Conservation (phyloP, 2,113 vertebrate genomes). For the Zosterops lateralis region DNA sequence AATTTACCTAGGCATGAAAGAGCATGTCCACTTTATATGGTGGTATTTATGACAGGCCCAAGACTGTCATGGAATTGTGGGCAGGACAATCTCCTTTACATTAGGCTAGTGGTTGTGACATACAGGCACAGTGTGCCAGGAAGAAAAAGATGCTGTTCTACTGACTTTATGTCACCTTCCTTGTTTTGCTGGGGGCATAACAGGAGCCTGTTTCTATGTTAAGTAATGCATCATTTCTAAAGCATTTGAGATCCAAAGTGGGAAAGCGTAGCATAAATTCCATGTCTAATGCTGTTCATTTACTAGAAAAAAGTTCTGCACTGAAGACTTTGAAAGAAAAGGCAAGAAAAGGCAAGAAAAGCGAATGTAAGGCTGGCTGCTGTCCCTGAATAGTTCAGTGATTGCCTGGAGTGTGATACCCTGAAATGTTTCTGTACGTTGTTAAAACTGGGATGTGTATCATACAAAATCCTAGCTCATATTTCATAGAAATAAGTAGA, state of each 20-base stretch:
- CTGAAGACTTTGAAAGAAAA: background rate
- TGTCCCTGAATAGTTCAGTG: background rate
- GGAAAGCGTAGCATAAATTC: background rate
- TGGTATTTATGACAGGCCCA: background rate
- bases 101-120: background rate
- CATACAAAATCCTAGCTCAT: background rate
- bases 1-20: background rate
- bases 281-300: background rate
- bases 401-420: background rate
- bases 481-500: background rate
- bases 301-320: background rate
- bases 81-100: background rate
- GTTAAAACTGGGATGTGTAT: background rate
- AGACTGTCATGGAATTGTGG: background rate
- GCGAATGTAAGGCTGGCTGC: background rate
- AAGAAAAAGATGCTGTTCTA: background rate
- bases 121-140: background rate
- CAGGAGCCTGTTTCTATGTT: background rate
- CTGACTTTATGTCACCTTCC: background rate
- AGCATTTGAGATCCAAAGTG: background rate
- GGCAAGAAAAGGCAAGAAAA: background rate
- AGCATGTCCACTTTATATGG: background rate
- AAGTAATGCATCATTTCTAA: background rate
- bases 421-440: background rate
- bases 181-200: background rate